A percentile compares a stretch with the other conserved stretches of the same genome.
Evolutionary conservation across 2,113 vertebrate genomes (phyloP).

Genomic region (Oncorhynchus nerka): DNA sequence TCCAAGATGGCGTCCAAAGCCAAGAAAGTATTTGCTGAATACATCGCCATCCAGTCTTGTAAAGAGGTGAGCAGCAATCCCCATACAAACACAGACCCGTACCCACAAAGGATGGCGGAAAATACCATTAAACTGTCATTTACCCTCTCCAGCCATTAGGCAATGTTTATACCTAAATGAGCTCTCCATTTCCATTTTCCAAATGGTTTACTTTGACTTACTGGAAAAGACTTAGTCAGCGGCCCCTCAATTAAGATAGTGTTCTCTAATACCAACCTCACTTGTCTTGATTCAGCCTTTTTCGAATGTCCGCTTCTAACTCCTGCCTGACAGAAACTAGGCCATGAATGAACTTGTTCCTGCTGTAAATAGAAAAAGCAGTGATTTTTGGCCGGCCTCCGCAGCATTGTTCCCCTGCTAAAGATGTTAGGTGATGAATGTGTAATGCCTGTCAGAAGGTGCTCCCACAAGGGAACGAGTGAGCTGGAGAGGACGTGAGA

Average conservation of each 20-base stretch:
- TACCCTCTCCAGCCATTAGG: background rate
- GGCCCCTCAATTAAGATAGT: background rate
- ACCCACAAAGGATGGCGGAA: background rate
- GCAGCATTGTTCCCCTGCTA: background rate
- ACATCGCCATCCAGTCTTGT: conserved; percentile 96
- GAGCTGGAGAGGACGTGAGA: conserved; percentile 29
- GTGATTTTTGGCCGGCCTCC: background rate
- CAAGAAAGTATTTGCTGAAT: conserved; percentile 95
- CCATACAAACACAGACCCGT: background rate
- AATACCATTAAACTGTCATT: background rate
- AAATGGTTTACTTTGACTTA: background rate
- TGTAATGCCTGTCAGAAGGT: conserved; percentile 4
- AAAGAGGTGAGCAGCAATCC: conserved; percentile 85
- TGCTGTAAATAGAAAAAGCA: too few species aligned
- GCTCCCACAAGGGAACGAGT: too few species aligned
- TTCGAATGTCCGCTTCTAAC: too few species aligned
- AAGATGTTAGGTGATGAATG: background rate
- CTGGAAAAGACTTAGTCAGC: background rate
- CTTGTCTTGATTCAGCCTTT: background rate
- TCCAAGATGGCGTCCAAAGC: conserved; percentile 96
- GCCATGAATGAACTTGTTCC: too few species aligned
- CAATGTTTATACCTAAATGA: background rate
- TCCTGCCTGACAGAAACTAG: too few species aligned
- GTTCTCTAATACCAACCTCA: background rate
- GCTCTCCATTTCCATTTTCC: background rate